Conservation (phyloP, 2,113 vertebrate species). For the Tyto alba region DNA sequence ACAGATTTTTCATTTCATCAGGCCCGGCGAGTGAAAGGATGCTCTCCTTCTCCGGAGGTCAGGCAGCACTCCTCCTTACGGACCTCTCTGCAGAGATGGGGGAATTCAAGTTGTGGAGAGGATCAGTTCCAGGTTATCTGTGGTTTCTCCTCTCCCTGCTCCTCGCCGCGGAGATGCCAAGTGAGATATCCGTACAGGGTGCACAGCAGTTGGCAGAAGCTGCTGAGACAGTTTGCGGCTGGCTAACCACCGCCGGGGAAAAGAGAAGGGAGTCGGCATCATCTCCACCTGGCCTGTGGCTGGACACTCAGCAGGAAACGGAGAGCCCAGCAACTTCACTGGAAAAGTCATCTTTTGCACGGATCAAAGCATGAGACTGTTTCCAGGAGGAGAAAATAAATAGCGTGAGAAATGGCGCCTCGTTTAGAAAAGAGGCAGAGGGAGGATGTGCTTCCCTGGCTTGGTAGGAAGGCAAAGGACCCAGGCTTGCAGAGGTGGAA, state of each 20-base stretch:
- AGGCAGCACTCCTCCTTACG: background rate
- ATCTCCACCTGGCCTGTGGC: background rate
- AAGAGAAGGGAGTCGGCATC: background rate
- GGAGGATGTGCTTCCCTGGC: background rate
- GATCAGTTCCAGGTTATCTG: background rate
- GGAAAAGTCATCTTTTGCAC: background rate
- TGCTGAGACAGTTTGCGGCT: background rate
- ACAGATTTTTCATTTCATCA: background rate
- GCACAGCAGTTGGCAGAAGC: background rate
- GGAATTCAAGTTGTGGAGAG: background rate
- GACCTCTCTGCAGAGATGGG: background rate
- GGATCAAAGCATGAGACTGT: background rate
- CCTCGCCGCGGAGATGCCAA: background rate
- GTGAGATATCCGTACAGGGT: background rate
- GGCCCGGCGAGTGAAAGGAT: background rate
- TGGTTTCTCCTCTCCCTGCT: background rate
- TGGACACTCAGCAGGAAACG: background rate
- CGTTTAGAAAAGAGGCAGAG: background rate
- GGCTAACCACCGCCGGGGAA: background rate
- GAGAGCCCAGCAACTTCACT: background rate
- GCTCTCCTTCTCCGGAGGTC: background rate
- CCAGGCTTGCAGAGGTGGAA: background rate
- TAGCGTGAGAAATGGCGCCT: background rate
- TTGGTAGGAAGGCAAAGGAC: fast-evolving
- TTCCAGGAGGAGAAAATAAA: background rate